Percentiles rank a stretch among this genome's conserved stretches.
Evolutionary conservation across 2,113 vertebrate species (phyloP).

Genomic region (Sturnira hondurensis): DNA sequence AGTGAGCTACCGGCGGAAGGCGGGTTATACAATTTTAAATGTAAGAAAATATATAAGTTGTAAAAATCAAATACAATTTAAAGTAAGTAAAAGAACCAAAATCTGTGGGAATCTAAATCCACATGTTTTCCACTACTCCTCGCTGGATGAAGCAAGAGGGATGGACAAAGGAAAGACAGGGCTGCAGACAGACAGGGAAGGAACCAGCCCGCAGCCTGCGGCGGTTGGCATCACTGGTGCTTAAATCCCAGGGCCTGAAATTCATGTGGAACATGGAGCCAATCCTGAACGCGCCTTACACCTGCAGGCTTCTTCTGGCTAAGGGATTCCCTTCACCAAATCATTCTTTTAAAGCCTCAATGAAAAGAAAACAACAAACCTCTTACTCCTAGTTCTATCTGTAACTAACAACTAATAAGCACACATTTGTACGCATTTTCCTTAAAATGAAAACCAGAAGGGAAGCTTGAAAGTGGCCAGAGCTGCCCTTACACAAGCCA

Average conservation of each 20-base stretch:
- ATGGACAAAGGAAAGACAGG: neutral
- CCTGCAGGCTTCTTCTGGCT: neutral
- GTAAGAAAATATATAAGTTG: neutral
- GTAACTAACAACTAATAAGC: neutral
- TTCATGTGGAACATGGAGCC: neutral
- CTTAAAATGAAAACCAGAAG: neutral
- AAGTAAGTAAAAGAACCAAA: neutral
- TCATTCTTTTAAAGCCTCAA: neutral
- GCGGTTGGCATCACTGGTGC: rapidly evolving
- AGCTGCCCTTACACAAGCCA: neutral
- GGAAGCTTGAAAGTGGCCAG: neutral
- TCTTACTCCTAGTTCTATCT: neutral
- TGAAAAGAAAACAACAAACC: neutral
- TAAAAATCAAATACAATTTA: neutral
- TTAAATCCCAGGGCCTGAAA: neutral
- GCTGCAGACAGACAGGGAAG: neutral
- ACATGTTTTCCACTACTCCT: neutral
- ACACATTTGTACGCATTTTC: neutral
- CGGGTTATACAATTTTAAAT: neutral
- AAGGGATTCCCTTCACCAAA: neutral
- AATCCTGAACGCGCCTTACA: neutral
- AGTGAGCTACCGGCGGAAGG: too few relatives aligned
- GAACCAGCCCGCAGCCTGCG: neutral
- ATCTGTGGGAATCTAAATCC: neutral
- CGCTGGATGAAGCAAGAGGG: neutral